Base-by-base conservation (phyloP, 2,888 invertebrate genomes). In the Cremastobaeus sp. region DNA sequence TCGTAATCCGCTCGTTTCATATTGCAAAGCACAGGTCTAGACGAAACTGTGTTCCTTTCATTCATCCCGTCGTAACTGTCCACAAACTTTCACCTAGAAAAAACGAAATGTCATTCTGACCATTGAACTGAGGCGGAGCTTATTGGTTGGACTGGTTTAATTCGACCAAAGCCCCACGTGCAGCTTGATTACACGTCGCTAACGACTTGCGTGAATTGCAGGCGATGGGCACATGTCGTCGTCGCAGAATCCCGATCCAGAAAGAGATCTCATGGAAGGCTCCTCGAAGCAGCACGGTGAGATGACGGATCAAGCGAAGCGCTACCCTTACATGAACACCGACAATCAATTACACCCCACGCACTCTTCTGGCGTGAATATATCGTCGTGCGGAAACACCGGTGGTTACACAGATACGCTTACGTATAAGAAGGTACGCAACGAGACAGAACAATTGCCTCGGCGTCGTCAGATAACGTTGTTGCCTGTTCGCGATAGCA, bases 321-420 rank as follows among this genome's bases (percentile, higher is more conserved):
- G 87, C 77, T 88, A 88, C 72, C 81, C 85, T 37, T 88, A 84
- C 78, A 87, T 88, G 84, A 86, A 82, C 71, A 74, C 80, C 64
- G 87, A 87, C 66, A 84, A 79, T 82, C 87, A 87, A 64, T 78
- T 86, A 78, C 86, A 85, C 80, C 76, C 81, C 65, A 82, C 80
- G 76, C 87, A 87, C 77, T 79, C 81, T 65, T 81, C 82, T 69
- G 82, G 78, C 54, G 82, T 85, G 62, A 85, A 78, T 77, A 86
- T 87, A 83, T 86, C 87, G 14, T 87, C 87, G 35, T 86, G 87
- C 81, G 85, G 81, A 65, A 87, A 85, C 76, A 82, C 86, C 55
- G 84, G 82, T 47, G 81, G 79, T 65, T 88, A 87, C 76, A 87
- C 87, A 52, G 87, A 87, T 65, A 87, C 87, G 43, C 76, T 87